A percentile compares a stretch with the other conserved stretches of the same genome.
Evolutionary conservation across 2,888 invertebrate genomes (phyloP).

Genomic region (Sphaeridia pumilis): DNA sequence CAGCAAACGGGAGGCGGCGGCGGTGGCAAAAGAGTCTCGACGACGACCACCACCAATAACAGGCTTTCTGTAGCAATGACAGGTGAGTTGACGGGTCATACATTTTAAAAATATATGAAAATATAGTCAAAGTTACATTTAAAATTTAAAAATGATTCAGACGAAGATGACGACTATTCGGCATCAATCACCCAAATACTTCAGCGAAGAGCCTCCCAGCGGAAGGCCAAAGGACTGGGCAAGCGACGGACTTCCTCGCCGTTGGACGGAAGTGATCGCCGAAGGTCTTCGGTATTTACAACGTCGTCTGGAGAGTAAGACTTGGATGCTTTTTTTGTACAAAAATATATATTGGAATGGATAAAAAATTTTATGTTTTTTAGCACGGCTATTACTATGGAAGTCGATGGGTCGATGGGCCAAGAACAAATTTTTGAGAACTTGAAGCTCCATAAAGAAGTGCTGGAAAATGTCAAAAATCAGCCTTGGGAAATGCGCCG

Average conservation of each 20-base stretch:
- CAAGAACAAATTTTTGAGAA: constrained; percentile 85
- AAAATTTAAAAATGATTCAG: constrained; percentile 22
- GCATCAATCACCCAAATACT: constrained; percentile 73
- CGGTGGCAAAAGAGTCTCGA: too few relatives aligned
- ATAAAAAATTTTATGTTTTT: too few relatives aligned
- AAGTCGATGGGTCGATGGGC: constrained; percentile 51
- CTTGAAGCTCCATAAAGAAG: constrained; percentile 80
- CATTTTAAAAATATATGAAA: too few relatives aligned
- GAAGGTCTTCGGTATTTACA: constrained; percentile 65
- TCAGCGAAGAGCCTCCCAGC: constrained; percentile 58
- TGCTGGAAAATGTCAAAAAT: constrained; percentile 70
- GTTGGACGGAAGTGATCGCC: constrained; percentile 39
- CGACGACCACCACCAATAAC: neutral
- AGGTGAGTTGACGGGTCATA: constrained; percentile 10
- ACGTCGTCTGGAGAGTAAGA: constrained; percentile 77
- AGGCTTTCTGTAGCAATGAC: constrained; percentile 13
- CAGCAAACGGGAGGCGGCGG: too few relatives aligned
- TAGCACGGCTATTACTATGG: constrained; percentile 66
- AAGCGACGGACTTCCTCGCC: constrained; percentile 53
- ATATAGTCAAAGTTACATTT: neutral
- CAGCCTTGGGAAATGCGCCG: constrained; percentile 73
- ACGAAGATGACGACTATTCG: constrained; percentile 67
- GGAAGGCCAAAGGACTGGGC: constrained; percentile 54
- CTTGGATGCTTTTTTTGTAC: too few relatives aligned
- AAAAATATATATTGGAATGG: too few relatives aligned